These are phyloP conservation scores for Dryadula phaetusa DNA, from an alignment of 2,888 invertebrate species.

Conservation along the genomic window DNA sequence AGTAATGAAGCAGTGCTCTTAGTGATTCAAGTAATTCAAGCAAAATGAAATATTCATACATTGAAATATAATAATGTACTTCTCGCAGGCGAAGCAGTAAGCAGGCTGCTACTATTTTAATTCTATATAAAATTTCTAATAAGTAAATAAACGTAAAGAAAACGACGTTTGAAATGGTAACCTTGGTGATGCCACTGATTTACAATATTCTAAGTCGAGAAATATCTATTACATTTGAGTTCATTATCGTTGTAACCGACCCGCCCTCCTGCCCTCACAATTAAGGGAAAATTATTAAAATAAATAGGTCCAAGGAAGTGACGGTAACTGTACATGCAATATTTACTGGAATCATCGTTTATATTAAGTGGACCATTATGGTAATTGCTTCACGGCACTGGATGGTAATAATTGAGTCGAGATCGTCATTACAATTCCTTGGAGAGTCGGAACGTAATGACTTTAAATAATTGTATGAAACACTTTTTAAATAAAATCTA, in stretches of 20 bases:
- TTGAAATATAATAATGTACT: too few relatives aligned
- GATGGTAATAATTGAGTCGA: conserved; percentile 62
- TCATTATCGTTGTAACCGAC: conserved; percentile 77
- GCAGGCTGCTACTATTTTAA: too few relatives aligned
- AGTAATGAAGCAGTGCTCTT: too few relatives aligned
- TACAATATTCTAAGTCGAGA: conserved; percentile 71
- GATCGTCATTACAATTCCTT: conserved; percentile 61
- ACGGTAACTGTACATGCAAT: conserved; percentile 69
- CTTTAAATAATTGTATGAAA: conserved; percentile 52
- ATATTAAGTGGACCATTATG: conserved; percentile 72
- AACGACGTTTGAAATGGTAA: conserved; percentile 38
- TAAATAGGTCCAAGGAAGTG: conserved; percentile 65
- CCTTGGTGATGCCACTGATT: conserved; percentile 59
- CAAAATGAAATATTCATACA: too few relatives aligned
- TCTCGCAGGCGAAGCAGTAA: too few relatives aligned
- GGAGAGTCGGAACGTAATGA: conserved; percentile 50
- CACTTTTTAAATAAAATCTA: conserved; percentile 28
- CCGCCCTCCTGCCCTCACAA: conserved; percentile 66
- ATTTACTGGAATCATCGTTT: conserved; percentile 69
- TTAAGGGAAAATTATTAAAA: conserved; percentile 77
- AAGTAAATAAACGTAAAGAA: conserved; percentile 1
- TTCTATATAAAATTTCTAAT: neutral
- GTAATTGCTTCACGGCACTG: conserved; percentile 71
- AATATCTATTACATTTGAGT: conserved; percentile 81
- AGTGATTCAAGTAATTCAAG: too few relatives aligned